phyloP scores from a whole-genome alignment of 2,888 invertebrate genomes.

The Cephus nigrinus region DNA sequence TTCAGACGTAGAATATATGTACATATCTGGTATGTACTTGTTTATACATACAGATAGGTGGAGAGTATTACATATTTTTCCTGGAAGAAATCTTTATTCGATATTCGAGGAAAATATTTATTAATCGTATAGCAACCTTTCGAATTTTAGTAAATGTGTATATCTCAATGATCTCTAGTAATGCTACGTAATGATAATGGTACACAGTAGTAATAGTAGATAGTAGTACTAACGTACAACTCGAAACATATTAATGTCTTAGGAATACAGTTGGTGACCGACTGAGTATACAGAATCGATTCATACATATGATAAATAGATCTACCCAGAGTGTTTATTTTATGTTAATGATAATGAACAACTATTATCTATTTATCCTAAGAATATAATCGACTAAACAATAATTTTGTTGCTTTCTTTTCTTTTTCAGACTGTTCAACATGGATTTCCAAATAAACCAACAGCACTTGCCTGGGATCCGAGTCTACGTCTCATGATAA shows the following conservation, averaged over 20 bases:
- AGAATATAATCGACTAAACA: neutral
- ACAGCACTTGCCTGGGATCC: slow-evolving; percentile 95
- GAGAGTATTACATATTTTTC: neutral
- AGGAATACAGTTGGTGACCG: neutral
- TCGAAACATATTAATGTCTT: neutral
- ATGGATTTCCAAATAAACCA: slow-evolving; percentile 98
- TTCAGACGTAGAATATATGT: neutral
- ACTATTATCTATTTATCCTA: neutral
- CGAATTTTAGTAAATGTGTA: neutral
- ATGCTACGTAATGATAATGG: neutral
- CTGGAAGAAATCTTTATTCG: neutral
- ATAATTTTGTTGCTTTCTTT: slow-evolving; percentile 18
- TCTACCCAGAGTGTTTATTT: neutral
- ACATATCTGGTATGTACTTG: neutral
- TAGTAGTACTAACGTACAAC: neutral
- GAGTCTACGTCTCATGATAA: slow-evolving; percentile 85
- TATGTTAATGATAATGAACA: neutral
- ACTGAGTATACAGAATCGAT: neutral
- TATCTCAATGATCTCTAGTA: neutral
- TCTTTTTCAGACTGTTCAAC: slow-evolving; percentile 86
- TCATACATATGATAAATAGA: neutral
- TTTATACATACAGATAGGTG: neutral
- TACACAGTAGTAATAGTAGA: neutral
- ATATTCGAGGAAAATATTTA: neutral
- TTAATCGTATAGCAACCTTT: neutral